phyloP scores from a whole-genome alignment of 1,140 invertebrate species.

The Bombus breviceps region DNA sequence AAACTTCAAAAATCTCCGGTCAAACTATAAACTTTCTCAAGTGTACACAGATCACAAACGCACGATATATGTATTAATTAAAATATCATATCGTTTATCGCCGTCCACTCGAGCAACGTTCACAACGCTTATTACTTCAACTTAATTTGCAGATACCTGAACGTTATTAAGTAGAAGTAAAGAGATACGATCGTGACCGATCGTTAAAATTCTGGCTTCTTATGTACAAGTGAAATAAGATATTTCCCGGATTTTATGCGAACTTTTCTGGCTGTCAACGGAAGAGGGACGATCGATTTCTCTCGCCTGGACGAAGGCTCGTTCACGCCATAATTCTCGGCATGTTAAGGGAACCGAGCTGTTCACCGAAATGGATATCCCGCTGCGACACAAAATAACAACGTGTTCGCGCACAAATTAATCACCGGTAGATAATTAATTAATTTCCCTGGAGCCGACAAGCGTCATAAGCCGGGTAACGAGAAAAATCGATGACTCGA shows the following conservation, averaged over 20 bases:
- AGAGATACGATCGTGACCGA: background rate
- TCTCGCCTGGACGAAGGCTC: background rate
- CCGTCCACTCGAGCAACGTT: background rate
- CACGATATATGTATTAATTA: background rate
- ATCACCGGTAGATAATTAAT: conserved; percentile 66
- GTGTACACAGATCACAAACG: background rate
- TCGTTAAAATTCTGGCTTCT: background rate
- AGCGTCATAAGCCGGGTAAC: background rate
- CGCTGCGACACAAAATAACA: conserved; percentile 46
- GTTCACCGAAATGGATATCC: conserved; percentile 55
- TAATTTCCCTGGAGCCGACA: conserved; percentile 17
- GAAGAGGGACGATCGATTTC: conserved; percentile 1
- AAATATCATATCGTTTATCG: conserved; percentile 1
- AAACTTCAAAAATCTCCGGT: background rate
- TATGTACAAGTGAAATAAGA: background rate
- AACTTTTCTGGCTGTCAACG: background rate
- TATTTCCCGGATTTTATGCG: conserved; percentile 28
- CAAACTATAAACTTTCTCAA: background rate
- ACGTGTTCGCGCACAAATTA: conserved; percentile 55
- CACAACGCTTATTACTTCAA: background rate
- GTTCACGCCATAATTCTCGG: conserved; percentile 13
- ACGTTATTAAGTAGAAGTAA: background rate
- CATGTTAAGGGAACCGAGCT: conserved; percentile 5
- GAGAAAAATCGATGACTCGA: conserved; percentile 16
- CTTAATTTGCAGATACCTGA: background rate